These are phyloP conservation scores for Phrynosoma platyrhinos DNA, from an alignment of 2,113 vertebrate species.

Conservation along the genomic window DNA sequence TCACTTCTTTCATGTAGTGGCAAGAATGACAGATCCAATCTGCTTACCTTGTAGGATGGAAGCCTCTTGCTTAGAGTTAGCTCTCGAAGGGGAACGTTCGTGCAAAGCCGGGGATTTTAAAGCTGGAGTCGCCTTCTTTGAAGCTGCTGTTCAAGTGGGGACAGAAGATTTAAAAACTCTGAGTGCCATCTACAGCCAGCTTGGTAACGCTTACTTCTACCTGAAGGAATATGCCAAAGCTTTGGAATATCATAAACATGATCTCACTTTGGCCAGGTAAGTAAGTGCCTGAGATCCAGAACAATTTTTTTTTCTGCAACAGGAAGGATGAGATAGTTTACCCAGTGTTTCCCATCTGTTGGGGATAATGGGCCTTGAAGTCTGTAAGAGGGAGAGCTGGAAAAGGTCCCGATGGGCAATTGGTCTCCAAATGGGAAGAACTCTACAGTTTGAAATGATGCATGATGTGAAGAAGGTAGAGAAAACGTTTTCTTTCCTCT, in stretches of 20 bases:
- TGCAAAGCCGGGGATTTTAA: conserved; percentile 96
- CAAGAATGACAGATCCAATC: no score
- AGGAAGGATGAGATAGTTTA: no score
- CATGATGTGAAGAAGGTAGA: no score
- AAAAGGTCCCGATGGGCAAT: no score
- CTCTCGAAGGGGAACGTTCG: conserved; percentile 92
- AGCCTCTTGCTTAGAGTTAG: conserved; percentile 94
- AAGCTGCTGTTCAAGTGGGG: conserved; percentile 94
- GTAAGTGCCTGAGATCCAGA: neutral
- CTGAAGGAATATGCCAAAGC: conserved; percentile 94
- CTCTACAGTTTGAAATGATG: no score
- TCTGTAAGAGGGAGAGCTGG: no score
- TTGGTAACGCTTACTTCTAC: conserved; percentile 98
- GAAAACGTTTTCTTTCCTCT: no score
- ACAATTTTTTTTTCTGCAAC: no score
- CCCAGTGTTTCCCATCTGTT: no score
- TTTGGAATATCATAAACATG: conserved; percentile 92
- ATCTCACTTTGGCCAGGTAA: conserved; percentile 95
- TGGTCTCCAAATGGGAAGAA: no score
- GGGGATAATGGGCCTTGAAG: no score
- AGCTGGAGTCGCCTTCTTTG: conserved; percentile 92
- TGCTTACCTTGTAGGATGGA: conserved; percentile 86
- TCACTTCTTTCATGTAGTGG: no score
- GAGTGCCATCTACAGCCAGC: conserved; percentile 98
- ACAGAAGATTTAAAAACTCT: conserved; percentile 97